These are phyloP conservation scores for Biston betularia DNA, from an alignment of 2,888 invertebrate species.

Conservation along the genomic window DNA sequence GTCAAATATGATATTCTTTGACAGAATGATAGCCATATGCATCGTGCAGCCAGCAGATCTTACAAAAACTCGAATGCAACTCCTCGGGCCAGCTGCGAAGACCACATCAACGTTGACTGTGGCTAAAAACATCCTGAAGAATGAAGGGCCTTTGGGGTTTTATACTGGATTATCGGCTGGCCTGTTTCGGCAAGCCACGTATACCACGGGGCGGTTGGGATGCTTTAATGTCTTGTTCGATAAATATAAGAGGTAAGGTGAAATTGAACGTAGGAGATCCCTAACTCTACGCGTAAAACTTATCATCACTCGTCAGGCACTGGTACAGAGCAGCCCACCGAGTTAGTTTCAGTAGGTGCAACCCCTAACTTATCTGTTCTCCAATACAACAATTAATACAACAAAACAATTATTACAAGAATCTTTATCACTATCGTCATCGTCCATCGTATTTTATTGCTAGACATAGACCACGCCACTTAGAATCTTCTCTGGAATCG, in stretches of 20 bases:
- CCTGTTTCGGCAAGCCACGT: conserved; percentile 97
- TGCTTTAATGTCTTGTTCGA: conserved; percentile 96
- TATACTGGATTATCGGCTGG: conserved; percentile 97
- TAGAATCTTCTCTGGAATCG: background rate
- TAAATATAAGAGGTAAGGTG: conserved; percentile 81
- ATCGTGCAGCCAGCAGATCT: conserved; percentile 68
- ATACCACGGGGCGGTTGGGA: conserved; percentile 97
- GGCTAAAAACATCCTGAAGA: conserved; percentile 89
- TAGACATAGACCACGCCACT: no score
- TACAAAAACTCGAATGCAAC: conserved; percentile 69
- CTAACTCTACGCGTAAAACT: no score
- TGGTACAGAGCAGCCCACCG: no score
- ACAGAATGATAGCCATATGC: conserved; percentile 62
- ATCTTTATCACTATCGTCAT: no score
- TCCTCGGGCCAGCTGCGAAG: conserved; percentile 83
- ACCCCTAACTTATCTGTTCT: no score
- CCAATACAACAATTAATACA: no score
- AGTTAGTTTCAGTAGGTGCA: no score
- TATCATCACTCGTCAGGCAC: no score
- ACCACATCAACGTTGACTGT: conserved; percentile 90
- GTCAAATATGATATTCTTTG: background rate
- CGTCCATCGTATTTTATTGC: no score
- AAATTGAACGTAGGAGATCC: background rate
- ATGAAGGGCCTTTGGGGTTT: conserved; percentile 93
- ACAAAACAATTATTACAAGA: no score